Conservation (phyloP, 2,888 invertebrate genomes). For the Pammene aurita region DNA sequence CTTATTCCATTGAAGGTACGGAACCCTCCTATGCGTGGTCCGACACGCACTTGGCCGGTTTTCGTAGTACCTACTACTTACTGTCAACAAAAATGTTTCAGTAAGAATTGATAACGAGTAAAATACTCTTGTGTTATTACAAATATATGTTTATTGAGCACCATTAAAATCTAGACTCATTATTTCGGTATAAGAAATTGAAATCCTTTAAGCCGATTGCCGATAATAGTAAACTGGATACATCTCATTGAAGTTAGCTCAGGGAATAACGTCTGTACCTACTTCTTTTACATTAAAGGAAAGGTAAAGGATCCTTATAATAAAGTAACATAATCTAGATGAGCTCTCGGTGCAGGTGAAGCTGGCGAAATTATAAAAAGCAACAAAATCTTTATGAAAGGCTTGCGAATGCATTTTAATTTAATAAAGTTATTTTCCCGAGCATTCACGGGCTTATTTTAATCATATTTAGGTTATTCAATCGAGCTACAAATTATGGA, state of each 20-base stretch:
- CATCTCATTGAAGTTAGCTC: background rate
- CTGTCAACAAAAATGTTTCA: too few species aligned
- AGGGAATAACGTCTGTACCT: background rate
- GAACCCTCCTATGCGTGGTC: too few species aligned
- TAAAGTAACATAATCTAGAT: conserved; percentile 3
- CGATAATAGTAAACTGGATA: too few species aligned
- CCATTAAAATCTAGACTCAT: too few species aligned
- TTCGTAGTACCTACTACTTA: too few species aligned
- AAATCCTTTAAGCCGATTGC: too few species aligned
- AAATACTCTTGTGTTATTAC: too few species aligned
- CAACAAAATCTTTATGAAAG: conserved; percentile 48
- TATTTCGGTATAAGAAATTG: too few species aligned
- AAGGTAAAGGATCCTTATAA: conserved; percentile 5
- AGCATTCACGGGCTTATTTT: conserved; percentile 22
- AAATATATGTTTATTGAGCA: too few species aligned
- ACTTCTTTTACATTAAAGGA: background rate
- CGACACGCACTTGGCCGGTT: too few species aligned
- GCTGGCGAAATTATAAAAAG: conserved; percentile 22
- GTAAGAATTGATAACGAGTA: too few species aligned
- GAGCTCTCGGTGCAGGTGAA: conserved; percentile 1
- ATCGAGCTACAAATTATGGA: background rate
- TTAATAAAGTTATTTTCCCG: conserved; percentile 49
- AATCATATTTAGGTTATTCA: conserved; percentile 14
- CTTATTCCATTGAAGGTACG: too few species aligned
- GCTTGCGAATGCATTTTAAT: conserved; percentile 57